Base-by-base conservation (phyloP, 1,140 invertebrate genomes). In the Goniozus legneri region DNA sequence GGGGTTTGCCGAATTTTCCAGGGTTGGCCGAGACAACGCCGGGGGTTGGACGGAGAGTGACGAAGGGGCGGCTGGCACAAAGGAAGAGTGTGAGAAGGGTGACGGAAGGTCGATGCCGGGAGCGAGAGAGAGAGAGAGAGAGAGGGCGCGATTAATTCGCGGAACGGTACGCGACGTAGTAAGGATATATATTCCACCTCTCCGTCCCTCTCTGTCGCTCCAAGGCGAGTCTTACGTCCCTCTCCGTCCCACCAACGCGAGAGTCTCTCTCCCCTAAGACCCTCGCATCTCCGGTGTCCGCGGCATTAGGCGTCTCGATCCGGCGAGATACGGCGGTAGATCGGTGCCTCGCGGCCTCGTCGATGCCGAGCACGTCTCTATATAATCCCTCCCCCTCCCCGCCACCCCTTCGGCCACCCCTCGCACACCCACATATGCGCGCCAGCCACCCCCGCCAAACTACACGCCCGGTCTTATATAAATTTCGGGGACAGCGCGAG, bases 311-410 rank as follows among this genome's bases (percentile, higher is more conserved):
- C 61, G 61, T 64, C n/a, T n/a, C 58, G 62, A 65, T 66, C 60
- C 52, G 53, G 48, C 47, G 53, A 55, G 61, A 62, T 62, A 57
- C 50, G 47, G 54, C n/a, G n/a, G n/a, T n/a, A 47, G 61, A 62
- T 52, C 53, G 54, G 46, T 50, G 59, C 54, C 58, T 57, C 58
- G 57, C 60, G 59, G 59, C 59, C 58, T 64, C 63, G 60, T 66
- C 65, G 71, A 73, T 72, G 68, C 72, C 62, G 64, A 52, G 72
- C 67, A 73, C 71, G 71, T 73, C 67, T n/a, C n/a, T n/a, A n/a
- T n/a, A n/a, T n/a, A n/a, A n/a, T n/a, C n/a, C n/a, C n/a, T n/a
- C n/a, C n/a, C n/a, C n/a, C n/a, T n/a, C n/a, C n/a, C n/a, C n/a
- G n/a, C n/a, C 61, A 68, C 67, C 67, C 66, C 71, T 71, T 65